Evolutionary conservation across 2,888 invertebrate species (phyloP).

Genomic region (Saturnia japonica): DNA sequence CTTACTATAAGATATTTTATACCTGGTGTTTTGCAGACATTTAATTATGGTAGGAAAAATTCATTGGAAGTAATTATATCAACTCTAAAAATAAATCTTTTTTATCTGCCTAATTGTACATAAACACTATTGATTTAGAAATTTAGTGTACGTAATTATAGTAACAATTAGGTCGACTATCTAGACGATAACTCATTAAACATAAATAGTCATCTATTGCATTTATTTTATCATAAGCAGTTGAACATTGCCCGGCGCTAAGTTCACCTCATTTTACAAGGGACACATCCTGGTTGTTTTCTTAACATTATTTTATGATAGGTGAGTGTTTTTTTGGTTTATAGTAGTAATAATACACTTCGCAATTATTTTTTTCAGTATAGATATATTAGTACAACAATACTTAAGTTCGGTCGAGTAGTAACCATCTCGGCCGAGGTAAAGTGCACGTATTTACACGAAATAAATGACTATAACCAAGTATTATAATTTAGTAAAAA

Average conservation of each 20-base stretch:
- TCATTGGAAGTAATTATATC: no score
- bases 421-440: not conserved
- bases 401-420: not conserved
- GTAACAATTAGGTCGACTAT: constrained; percentile 21
- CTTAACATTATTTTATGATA: not conserved
- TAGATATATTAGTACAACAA: not conserved
- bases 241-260: constrained; percentile 36
- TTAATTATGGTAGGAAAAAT: no score
- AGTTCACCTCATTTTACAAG: constrained; percentile 15
- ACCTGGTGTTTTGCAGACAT: no score
- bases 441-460: not conserved
- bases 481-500: no score
- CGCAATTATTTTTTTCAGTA: not conserved
- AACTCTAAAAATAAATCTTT: no score
- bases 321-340: constrained; percentile 6
- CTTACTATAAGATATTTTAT: no score
- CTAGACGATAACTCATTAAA: constrained; percentile 17
- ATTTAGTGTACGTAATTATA: constrained; percentile 21
- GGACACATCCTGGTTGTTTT: not conserved
- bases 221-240: constrained; percentile 33
- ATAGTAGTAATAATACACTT: not conserved
- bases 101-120: not conserved
- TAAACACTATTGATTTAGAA: constrained; percentile 16
- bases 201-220: constrained; percentile 23
- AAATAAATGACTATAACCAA: no score